phyloP scores from a whole-genome alignment of 53 echinoderm and acorn worm genomes.

The Antedon mediterranea region DNA sequence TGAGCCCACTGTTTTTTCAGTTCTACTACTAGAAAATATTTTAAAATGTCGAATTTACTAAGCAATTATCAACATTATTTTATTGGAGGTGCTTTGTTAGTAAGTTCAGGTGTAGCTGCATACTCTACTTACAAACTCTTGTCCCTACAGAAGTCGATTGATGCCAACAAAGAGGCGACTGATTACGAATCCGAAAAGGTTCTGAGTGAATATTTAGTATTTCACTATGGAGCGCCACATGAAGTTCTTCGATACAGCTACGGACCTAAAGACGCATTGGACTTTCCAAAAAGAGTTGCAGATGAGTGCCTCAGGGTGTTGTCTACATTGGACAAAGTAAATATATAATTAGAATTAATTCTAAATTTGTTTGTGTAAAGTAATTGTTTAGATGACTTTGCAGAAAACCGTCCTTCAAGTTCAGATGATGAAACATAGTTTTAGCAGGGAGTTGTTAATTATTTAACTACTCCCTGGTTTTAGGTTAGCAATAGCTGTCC shows the following conservation, averaged over 20 bases:
- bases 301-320: constrained; percentile 71
- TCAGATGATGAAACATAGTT: too few relatives aligned
- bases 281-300: constrained; percentile 74
- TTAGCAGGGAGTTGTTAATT: too few relatives aligned
- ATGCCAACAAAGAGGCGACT: constrained; percentile 18
- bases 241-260: constrained; percentile 78
- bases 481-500: too few relatives aligned
- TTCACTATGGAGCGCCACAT: constrained; percentile 69
- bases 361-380: too few relatives aligned
- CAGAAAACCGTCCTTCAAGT: too few relatives aligned
- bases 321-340: constrained; percentile 59
- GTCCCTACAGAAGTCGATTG: constrained; percentile 11
- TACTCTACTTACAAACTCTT: constrained; percentile 62
- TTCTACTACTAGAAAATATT: too few relatives aligned
- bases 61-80: constrained; percentile 28
- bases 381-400: too few relatives aligned
- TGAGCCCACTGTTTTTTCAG: too few relatives aligned
- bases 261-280: constrained; percentile 71
- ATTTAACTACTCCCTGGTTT: too few relatives aligned
- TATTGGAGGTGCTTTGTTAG: constrained; percentile 51
- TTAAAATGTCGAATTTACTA: constrained; percentile 27
- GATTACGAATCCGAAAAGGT: constrained; percentile 78
- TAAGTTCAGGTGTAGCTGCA: constrained; percentile 56
- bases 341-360: too few relatives aligned
- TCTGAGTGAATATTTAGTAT: constrained; percentile 78